Conservation (phyloP, 2,888 invertebrate genomes). For the Parasteatoda lunata region DNA sequence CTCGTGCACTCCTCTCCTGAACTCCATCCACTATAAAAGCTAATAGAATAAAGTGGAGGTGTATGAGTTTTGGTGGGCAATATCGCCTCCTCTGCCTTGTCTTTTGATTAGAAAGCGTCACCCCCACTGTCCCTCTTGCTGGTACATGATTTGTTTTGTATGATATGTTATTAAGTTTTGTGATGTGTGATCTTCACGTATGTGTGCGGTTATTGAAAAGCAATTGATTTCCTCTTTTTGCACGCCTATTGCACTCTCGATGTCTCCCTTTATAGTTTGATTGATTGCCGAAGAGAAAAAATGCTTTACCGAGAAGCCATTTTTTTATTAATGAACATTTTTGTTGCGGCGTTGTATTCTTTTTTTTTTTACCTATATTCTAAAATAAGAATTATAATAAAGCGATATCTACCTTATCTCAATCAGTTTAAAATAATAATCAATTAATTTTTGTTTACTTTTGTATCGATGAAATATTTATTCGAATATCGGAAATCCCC, state of each 20-base stretch:
- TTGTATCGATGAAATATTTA: too few relatives aligned
- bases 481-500: too few relatives aligned
- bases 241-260: neutral
- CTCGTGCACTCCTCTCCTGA: neutral
- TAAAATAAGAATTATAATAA: too few relatives aligned
- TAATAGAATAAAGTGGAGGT: conserved; percentile 1
- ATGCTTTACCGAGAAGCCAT: too few relatives aligned
- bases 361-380: too few relatives aligned
- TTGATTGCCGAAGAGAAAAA: too few relatives aligned
- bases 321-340: too few relatives aligned
- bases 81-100: neutral
- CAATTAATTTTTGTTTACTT: too few relatives aligned
- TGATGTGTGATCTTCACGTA: neutral
- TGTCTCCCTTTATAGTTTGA: neutral
- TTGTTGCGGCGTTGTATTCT: too few relatives aligned
- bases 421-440: too few relatives aligned
- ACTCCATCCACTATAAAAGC: neutral
- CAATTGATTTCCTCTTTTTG: neutral
- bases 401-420: too few relatives aligned
- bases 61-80: conserved; percentile 1
- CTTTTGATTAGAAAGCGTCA: conserved; percentile 5
- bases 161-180: conserved; percentile 5
- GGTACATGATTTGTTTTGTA: neutral
- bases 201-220: neutral
- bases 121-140: neutral